These are phyloP conservation scores for Alcedo atthis DNA, from an alignment of 2,797 vertebrate species.

Conservation along the genomic window DNA sequence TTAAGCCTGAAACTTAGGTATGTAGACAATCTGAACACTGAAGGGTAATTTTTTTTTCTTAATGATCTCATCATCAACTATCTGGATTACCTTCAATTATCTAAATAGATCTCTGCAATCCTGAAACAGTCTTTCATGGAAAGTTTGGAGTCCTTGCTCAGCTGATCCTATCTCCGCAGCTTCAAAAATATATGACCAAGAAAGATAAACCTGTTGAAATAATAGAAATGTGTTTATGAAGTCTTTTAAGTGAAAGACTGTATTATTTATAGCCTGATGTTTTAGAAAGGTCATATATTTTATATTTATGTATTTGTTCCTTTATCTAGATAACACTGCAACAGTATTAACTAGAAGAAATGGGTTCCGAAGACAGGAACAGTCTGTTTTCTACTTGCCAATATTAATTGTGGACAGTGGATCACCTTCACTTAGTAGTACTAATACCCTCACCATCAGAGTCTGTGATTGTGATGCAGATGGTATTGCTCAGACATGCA, in stretches of 20 bases:
- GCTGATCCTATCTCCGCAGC: background rate
- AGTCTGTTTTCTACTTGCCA: slow-evolving; percentile 89
- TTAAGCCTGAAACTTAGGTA: background rate
- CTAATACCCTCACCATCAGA: slow-evolving; percentile 91
- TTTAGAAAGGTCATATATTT: background rate
- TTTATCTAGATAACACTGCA: slow-evolving; percentile 90
- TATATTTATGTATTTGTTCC: background rate
- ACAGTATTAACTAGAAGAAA: slow-evolving; percentile 88
- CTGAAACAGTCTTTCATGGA: background rate
- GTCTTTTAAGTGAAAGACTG: background rate
- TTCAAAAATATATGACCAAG: background rate
- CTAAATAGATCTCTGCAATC: background rate
- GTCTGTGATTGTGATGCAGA: slow-evolving; percentile 92
- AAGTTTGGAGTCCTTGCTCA: background rate
- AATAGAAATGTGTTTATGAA: background rate
- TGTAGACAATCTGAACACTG: background rate
- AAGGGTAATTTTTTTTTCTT: background rate
- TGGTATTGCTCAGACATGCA: slow-evolving; percentile 88
- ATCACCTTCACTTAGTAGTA: slow-evolving; percentile 92
- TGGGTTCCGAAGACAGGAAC: slow-evolving; percentile 91
- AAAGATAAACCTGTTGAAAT: background rate
- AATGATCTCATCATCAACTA: background rate
- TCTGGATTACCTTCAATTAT: background rate
- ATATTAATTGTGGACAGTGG: slow-evolving; percentile 94
- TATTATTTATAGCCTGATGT: background rate